Base-by-base conservation (phyloP, 2,113 vertebrate species). In the Eublepharis macularius region DNA sequence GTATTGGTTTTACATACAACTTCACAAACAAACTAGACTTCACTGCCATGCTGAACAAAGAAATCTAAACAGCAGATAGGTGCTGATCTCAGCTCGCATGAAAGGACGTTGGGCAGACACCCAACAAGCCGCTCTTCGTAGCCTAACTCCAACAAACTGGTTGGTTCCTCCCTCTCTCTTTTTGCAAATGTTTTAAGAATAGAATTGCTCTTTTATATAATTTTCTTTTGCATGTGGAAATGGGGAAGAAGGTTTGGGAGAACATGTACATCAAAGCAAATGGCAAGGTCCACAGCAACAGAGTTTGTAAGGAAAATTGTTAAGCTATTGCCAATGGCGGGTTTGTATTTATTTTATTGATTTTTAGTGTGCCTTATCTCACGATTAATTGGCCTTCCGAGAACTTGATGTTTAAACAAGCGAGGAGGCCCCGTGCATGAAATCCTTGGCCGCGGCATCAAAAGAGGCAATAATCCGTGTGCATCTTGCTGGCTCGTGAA, bases 381-480 rank as follows among this genome's bases (percentile, higher is more conserved):
- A 73, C 65, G 69, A 32, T 54, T 85, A 77, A 63, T 77, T n/a
- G 76, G 76, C 41, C 70, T 68, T 87, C 88, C 21, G n/a, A 73
- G 51, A 60, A 80, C 54, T 69, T 81, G 69, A 2, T 69, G 16
- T 86, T 87, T 60, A 73, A 87, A 80, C 81, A 79, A 85, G 32
- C 51, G 78, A 54, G 34, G 47, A 57, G 16, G 10, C 39, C 75
- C 34, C 78, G 36, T 4, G 17, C 32, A n/a, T 5, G 8, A 73
- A 83, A 69, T 74, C 19, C 57, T 81, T 65, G 57, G 24, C 41
- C 68, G 39, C 32, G 69, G 63, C 12, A 47, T 65, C 36, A 63
- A 77, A 88, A 19, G 17, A 6, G 41, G 1, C 72, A 41, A 29
- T 41, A 16, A 14, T 39, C 39, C 29, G 47, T 6, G 32, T 19